A percentile compares a stretch with the other conserved stretches of the same genome.
These are phyloP conservation scores for Lordiphosa stackelbergi DNA, from an alignment of 1,140 invertebrate genomes.

Conservation along the genomic window DNA sequence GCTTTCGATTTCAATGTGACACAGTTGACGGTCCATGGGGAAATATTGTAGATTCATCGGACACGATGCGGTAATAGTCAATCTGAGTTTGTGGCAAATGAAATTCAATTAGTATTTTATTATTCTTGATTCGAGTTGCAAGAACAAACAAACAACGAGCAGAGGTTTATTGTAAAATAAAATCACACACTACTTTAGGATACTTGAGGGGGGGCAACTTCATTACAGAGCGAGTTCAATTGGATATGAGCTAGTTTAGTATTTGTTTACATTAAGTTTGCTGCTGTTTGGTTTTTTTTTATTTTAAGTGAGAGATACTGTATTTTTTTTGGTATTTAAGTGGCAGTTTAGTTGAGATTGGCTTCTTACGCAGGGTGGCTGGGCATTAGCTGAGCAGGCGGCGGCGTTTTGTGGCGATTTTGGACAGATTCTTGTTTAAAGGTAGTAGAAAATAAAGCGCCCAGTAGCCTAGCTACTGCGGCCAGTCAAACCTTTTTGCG, in stretches of 20 bases:
- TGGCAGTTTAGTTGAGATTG: constrained; percentile 61
- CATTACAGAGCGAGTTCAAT: constrained; percentile 74
- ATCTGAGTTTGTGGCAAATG: constrained; percentile 79
- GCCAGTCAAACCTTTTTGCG: constrained; percentile 72
- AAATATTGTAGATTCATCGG: constrained; percentile 98
- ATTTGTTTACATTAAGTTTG: constrained; percentile 41
- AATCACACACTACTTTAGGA: no score
- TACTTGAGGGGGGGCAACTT: constrained; percentile 25
- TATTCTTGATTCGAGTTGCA: background rate
- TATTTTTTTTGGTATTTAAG: constrained; percentile 22
- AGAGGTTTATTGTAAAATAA: constrained; percentile 15
- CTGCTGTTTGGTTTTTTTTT: constrained; percentile 34
- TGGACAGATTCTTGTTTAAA: constrained; percentile 77
- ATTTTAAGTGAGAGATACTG: constrained; percentile 57
- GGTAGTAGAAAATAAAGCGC: constrained; percentile 74
- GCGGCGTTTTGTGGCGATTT: constrained; percentile 55
- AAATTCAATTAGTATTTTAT: constrained; percentile 37
- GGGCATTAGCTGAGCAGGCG: constrained; percentile 8
- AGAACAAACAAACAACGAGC: constrained; percentile 46
- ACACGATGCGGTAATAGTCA: constrained; percentile 98
- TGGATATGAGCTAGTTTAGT: constrained; percentile 63
- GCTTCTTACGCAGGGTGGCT: constrained; percentile 51
- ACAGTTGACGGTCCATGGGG: constrained; percentile 97
- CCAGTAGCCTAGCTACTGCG: constrained; percentile 60
- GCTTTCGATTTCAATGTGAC: constrained; percentile 98